These are phyloP conservation scores for Nowickia ferox DNA, from an alignment of 2,888 invertebrate species.

Conservation along the genomic window DNA sequence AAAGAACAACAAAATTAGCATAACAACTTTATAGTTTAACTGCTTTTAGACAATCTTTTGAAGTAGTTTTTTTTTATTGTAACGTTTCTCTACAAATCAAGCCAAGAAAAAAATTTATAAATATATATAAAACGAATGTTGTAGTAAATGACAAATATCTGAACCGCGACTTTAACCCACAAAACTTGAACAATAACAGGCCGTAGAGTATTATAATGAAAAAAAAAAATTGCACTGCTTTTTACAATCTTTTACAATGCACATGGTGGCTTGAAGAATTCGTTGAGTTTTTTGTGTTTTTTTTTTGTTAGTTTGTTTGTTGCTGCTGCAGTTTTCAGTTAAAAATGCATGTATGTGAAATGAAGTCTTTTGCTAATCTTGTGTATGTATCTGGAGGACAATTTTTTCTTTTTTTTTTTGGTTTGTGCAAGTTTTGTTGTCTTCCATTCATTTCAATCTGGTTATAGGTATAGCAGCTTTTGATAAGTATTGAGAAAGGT, in stretches of 20 bases:
- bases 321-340: conserved; percentile 52
- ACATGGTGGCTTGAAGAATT: conserved; percentile 67
- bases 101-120: conserved; percentile 38
- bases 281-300: conserved; percentile 52
- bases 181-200: conserved; percentile 72
- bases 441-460: conserved; percentile 68
- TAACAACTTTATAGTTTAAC: conserved; percentile 83
- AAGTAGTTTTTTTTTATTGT: conserved; percentile 54
- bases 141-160: conserved; percentile 71
- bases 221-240: conserved; percentile 47
- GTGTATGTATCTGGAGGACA: conserved; percentile 82
- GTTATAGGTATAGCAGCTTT: conserved; percentile 55
- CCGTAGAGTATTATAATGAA: conserved; percentile 18
- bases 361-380: conserved; percentile 77
- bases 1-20: conserved; percentile 79
- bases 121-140: conserved; percentile 55
- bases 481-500: conserved; percentile 69
- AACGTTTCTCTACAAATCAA: conserved; percentile 64
- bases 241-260: conserved; percentile 45
- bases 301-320: conserved; percentile 46
- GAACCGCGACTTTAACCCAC: conserved; percentile 73
- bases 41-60: conserved; percentile 76
- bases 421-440: conserved; percentile 13
- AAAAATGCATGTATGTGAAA: conserved; percentile 71
- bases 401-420: conserved; percentile 60